Evolutionary conservation across 2,113 vertebrate species (phyloP).

Genomic region (Trichechus manatus): DNA sequence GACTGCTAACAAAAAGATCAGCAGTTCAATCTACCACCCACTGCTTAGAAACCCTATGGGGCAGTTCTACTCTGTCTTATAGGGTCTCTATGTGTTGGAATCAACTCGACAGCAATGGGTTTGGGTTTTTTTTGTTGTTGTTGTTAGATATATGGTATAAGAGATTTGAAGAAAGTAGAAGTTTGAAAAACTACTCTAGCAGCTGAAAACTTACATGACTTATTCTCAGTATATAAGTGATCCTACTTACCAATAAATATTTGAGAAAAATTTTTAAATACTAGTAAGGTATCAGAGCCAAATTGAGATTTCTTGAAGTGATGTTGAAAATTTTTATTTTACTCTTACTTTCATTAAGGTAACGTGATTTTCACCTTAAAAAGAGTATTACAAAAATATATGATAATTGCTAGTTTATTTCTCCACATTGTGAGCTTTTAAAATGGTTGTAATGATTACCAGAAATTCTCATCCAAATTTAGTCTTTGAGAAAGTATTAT

Average conservation of each 20-base stretch:
- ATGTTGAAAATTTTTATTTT: slow-evolving; percentile 18
- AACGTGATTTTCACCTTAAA: slow-evolving; percentile 23
- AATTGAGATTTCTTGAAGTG: not conserved
- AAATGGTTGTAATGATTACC: not conserved
- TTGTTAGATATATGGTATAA: not conserved
- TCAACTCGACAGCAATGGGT: too few relatives aligned
- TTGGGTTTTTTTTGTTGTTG: too few relatives aligned
- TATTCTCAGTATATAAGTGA: not conserved
- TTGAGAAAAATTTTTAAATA: not conserved
- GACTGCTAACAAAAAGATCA: too few relatives aligned
- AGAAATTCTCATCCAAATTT: slow-evolving; percentile 7
- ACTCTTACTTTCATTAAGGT: not conserved
- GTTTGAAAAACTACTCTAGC: not conserved
- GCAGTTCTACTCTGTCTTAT: too few relatives aligned
- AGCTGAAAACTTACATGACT: not conserved
- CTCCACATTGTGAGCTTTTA: not conserved
- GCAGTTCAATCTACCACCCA: too few relatives aligned
- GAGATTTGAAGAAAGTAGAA: slow-evolving; percentile 31
- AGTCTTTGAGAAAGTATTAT: slow-evolving; percentile 28
- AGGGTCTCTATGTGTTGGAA: too few relatives aligned
- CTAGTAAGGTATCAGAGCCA: not conserved
- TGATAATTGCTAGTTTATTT: slow-evolving; percentile 19
- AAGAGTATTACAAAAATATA: not conserved
- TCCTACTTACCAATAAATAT: slow-evolving; percentile 6
- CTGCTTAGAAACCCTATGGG: too few relatives aligned